phyloP scores from a whole-genome alignment of 1,140 invertebrate genomes.

The Orius laevigatus region DNA sequence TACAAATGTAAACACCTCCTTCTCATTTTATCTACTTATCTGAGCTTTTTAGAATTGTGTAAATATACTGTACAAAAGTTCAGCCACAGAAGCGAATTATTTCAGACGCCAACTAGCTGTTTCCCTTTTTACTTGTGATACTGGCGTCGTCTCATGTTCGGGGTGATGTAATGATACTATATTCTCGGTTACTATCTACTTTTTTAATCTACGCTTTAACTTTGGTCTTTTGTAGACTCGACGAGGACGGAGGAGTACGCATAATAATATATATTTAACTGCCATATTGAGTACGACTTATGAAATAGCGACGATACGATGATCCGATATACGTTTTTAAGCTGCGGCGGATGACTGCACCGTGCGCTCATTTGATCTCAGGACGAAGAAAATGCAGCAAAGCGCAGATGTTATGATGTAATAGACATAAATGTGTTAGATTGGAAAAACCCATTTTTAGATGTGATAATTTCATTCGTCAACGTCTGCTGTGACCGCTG shows the following conservation, averaged over 20 bases:
- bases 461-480: constrained; percentile 59
- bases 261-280: constrained; percentile 52
- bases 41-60: too few relatives aligned
- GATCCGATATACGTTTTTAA: constrained; percentile 63
- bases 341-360: constrained; percentile 81
- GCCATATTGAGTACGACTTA: constrained; percentile 70
- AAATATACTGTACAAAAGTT: constrained; percentile 46
- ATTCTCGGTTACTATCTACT: constrained; percentile 48
- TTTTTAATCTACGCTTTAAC: too few relatives aligned
- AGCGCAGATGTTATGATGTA: constrained; percentile 43
- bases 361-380: constrained; percentile 69
- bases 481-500: constrained; percentile 56
- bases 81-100: constrained; percentile 69
- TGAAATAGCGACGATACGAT: constrained; percentile 60
- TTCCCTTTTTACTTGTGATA: constrained; percentile 53
- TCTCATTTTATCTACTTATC: too few relatives aligned
- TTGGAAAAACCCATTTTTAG: constrained; percentile 31
- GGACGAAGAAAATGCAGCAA: constrained; percentile 43
- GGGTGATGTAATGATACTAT: constrained; percentile 69
- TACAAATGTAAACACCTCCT: too few relatives aligned
- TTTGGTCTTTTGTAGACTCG: too few relatives aligned
- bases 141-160: constrained; percentile 64
- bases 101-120: constrained; percentile 85
- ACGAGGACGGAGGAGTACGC: constrained; percentile 39
- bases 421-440: constrained; percentile 6